phyloP scores from a whole-genome alignment of 1,140 invertebrate species.

The Diplogasteroides magnus region DNA sequence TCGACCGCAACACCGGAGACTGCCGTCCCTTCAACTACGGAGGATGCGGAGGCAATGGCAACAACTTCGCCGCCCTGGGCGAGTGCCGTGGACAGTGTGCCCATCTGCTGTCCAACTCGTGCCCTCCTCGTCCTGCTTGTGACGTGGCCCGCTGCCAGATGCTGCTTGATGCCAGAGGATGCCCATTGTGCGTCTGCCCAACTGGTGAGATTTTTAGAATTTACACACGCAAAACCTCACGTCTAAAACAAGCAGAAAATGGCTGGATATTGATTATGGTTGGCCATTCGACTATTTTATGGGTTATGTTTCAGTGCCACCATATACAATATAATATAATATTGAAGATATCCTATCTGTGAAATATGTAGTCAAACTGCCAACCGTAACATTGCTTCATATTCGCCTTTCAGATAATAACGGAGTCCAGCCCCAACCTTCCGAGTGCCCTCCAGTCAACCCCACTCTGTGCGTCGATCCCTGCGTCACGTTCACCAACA shows the following conservation, averaged over 20 bases:
- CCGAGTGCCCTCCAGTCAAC: conserved; percentile 40
- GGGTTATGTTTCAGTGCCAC: too few species aligned
- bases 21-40: conserved; percentile 39
- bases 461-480: conserved; percentile 43
- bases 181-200: conserved; percentile 52
- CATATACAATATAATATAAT: too few species aligned
- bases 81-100: conserved; percentile 39
- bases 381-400: too few species aligned
- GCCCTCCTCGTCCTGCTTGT: conserved; percentile 40
- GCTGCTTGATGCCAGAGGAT: conserved; percentile 47
- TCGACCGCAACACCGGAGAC: conserved; percentile 28
- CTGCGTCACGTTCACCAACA: conserved; percentile 54
- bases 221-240: too few species aligned
- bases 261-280: neutral
- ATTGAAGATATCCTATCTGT: too few species aligned
- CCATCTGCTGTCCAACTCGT: conserved; percentile 27
- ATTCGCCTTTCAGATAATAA: too few species aligned
- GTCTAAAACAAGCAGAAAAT: too few species aligned
- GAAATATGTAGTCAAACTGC: too few species aligned
- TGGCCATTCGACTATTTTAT: too few species aligned
- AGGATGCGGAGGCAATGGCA: conserved; percentile 34
- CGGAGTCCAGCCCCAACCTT: conserved; percentile 16
- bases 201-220: too few species aligned
- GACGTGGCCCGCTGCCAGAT: conserved; percentile 46
- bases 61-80: conserved; percentile 42